Percentiles rank a stretch among this genome's conserved stretches.
These are phyloP conservation scores for Ara ararauna DNA, from an alignment of 2,797 vertebrate species.

Conservation along the genomic window DNA sequence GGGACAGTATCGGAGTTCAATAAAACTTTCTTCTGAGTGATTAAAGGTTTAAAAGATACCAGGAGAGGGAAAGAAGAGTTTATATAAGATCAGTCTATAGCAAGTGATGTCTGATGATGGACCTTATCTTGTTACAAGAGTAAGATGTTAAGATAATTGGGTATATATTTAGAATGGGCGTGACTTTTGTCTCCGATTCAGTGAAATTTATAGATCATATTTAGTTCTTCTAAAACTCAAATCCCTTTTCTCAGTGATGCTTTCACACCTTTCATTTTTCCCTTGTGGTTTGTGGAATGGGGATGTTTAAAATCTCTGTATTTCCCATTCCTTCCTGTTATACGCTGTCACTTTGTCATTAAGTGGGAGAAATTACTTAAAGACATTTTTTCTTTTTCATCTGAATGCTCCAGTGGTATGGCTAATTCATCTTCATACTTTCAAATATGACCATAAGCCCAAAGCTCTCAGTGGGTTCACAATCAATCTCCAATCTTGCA, in stretches of 20 bases:
- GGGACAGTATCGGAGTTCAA: not conserved
- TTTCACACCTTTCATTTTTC: not conserved
- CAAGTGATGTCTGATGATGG: not conserved
- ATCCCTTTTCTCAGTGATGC: not conserved
- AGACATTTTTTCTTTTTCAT: not conserved
- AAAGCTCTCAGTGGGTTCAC: not conserved
- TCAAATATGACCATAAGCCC: not conserved
- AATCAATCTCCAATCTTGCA: not conserved
- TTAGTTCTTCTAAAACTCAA: not conserved
- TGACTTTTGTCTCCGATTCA: not conserved
- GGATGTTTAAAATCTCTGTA: not conserved
- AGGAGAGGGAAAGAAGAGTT: not conserved
- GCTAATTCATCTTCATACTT: not conserved
- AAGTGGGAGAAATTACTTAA: not conserved
- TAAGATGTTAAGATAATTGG: not conserved
- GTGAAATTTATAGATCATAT: not conserved
- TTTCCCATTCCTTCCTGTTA: not conserved
- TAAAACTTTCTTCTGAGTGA: not conserved
- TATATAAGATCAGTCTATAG: not conserved
- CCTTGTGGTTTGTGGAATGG: not conserved
- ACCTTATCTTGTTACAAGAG: not conserved
- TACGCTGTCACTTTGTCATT: fast-evolving
- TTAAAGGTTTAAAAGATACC: not conserved
- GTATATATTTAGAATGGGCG: not conserved
- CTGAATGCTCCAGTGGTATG: not conserved